Evolutionary conservation across 2,113 vertebrate genomes (phyloP).

Genomic region (Cyrtonyx montezumae): DNA sequence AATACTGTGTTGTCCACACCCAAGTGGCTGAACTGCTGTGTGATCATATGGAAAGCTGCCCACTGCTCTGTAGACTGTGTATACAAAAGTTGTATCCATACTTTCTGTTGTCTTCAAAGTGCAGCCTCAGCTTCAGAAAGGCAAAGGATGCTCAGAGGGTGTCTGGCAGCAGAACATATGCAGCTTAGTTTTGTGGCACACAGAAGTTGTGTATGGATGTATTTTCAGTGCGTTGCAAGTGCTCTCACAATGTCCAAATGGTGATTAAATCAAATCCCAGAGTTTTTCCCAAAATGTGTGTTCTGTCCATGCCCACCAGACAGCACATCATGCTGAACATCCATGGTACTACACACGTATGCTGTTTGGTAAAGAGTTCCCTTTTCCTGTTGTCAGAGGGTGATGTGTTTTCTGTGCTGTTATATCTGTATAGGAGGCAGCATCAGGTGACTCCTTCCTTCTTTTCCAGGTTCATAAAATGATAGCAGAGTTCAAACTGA

Average conservation of each 20-base stretch:
- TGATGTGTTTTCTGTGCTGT: not conserved
- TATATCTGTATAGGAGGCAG: not conserved
- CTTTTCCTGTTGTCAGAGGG: not conserved
- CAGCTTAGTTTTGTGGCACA: not conserved
- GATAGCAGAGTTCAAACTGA: constrained; percentile 96
- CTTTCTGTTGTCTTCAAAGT: not conserved
- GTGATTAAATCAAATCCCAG: not conserved
- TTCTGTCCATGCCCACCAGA: not conserved
- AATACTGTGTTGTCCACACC: accelerated
- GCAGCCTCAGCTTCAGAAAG: not conserved
- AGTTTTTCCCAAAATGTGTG: not conserved
- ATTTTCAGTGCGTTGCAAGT: not conserved
- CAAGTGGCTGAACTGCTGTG: not conserved
- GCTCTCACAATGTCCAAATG: accelerated
- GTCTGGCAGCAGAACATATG: not conserved
- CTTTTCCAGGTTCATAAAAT: constrained; percentile 93
- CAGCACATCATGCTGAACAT: not conserved
- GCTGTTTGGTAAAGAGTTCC: not conserved
- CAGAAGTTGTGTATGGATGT: not conserved
- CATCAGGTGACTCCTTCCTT: not conserved
- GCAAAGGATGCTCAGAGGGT: not conserved
- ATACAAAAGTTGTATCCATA: accelerated
- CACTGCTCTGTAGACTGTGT: not conserved
- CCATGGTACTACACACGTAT: not conserved
- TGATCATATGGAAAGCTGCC: not conserved